Conservation (phyloP, 1,140 invertebrate species). For the Asbolus verrucosus region DNA sequence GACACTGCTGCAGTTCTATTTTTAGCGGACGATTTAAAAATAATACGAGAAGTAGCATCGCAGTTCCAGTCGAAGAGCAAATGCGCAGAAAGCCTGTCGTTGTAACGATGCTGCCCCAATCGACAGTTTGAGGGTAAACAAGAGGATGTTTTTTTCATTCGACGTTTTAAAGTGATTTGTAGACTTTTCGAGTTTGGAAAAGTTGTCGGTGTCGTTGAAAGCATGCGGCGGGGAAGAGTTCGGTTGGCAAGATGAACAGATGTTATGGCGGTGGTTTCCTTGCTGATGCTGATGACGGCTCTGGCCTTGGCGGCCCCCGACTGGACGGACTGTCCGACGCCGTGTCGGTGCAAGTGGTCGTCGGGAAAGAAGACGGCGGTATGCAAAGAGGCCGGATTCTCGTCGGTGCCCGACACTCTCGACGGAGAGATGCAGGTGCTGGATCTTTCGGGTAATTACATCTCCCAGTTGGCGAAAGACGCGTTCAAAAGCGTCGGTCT, state of each 20-base stretch:
- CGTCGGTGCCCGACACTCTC: conserved; percentile 78
- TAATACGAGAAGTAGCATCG: neutral
- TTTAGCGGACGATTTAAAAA: conserved; percentile 4
- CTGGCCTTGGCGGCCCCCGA: conserved; percentile 72
- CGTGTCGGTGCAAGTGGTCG: conserved; percentile 90
- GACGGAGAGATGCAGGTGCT: conserved; percentile 89
- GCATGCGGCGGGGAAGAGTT: conserved; percentile 8
- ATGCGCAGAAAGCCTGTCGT: too few species aligned
- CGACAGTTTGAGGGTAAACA: too few species aligned
- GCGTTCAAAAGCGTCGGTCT: conserved; percentile 83
- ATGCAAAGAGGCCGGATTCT: conserved; percentile 81
- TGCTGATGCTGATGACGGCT: conserved; percentile 59
- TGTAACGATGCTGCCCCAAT: too few species aligned
- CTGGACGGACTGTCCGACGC: conserved; percentile 84
- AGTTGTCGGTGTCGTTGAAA: neutral
- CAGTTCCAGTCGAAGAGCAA: neutral
- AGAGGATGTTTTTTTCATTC: conserved; percentile 3
- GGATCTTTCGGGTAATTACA: conserved; percentile 83
- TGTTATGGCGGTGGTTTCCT: conserved; percentile 60
- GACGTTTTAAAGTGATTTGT: conserved; percentile 12
- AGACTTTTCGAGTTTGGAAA: neutral
- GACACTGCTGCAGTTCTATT: conserved; percentile 18
- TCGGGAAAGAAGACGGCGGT: conserved; percentile 88
- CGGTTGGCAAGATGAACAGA: conserved; percentile 56
- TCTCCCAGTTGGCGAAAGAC: conserved; percentile 80